Evolutionary conservation across 2,797 vertebrate species (phyloP).

Genomic region (Clarias platycephalus): DNA sequence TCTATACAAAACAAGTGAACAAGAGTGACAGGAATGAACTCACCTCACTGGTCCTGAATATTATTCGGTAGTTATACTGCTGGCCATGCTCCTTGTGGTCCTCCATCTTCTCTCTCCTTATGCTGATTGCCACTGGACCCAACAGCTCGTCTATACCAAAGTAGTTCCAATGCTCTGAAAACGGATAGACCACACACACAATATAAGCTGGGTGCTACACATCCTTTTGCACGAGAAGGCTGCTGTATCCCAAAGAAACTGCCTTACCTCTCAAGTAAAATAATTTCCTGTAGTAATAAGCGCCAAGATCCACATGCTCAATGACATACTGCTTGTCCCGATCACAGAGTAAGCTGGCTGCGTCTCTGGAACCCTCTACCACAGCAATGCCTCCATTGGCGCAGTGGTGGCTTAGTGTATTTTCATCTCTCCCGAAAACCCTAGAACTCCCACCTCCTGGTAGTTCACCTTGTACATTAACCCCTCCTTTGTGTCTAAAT

Average conservation of each 20-base stretch:
- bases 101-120: conserved; percentile 92
- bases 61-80: conserved; percentile 92
- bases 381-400: conserved; percentile 93
- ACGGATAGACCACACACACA: neutral
- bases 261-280: conserved; percentile 91
- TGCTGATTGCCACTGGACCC: conserved; percentile 92
- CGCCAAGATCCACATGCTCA: conserved; percentile 93
- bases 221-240: neutral
- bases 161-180: conserved; percentile 95
- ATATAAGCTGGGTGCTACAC: neutral
- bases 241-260: neutral
- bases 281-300: conserved; percentile 93
- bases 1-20: neutral
- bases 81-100: conserved; percentile 93
- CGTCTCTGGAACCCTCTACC: conserved; percentile 91
- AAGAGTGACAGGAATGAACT: conserved; percentile 50
- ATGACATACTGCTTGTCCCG: conserved; percentile 91
- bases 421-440: conserved; percentile 82
- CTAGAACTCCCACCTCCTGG: conserved; percentile 75
- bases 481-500: conserved; percentile 80
- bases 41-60: conserved; percentile 96
- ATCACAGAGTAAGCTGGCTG: conserved; percentile 81
- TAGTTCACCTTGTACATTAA: conserved; percentile 69
- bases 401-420: conserved; percentile 86
- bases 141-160: conserved; percentile 92